Evolutionary conservation across 2,113 vertebrate species (phyloP).

Genomic region (Notechis scutatus): DNA sequence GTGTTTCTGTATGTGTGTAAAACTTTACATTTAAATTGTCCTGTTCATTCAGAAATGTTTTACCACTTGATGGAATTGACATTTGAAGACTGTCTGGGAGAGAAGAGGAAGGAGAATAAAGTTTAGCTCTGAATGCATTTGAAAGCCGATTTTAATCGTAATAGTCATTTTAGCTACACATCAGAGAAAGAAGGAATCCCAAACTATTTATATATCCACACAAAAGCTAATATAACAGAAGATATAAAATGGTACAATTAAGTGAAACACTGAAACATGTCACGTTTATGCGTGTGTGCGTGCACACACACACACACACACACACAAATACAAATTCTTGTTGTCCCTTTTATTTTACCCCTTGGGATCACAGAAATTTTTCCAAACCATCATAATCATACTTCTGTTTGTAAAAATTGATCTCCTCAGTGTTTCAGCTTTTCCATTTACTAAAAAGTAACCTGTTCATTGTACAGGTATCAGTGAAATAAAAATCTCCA

Average conservation of each 20-base stretch:
- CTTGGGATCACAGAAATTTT: constrained; percentile 55
- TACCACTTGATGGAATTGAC: background rate
- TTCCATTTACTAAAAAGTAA: constrained; percentile 66
- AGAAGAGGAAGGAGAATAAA: background rate
- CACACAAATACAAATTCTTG: constrained; percentile 61
- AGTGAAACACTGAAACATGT: constrained; percentile 57
- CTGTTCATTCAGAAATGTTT: constrained; percentile 52
- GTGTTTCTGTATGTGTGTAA: constrained; percentile 47
- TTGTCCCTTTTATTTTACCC: constrained; percentile 51
- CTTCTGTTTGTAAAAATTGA: constrained; percentile 66
- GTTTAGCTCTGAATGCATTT: background rate
- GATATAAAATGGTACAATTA: constrained; percentile 61
- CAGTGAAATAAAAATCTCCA: constrained; percentile 68
- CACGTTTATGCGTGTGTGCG: constrained; percentile 31
- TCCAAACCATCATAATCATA: constrained; percentile 57
- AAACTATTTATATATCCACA: constrained; percentile 54
- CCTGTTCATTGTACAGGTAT: constrained; percentile 65
- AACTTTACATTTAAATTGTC: constrained; percentile 70
- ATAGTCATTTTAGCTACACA: constrained; percentile 56
- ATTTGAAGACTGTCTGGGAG: background rate
- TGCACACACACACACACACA: too few species aligned
- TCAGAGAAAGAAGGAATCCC: background rate
- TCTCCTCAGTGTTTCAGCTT: constrained; percentile 32
- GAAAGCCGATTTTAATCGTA: constrained; percentile 7
- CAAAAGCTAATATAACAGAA: constrained; percentile 67